Evolutionary conservation across 2,888 invertebrate genomes (phyloP), one percentile per base, ranked within the genome.

Genomic region (Magallana nippona): DNA sequence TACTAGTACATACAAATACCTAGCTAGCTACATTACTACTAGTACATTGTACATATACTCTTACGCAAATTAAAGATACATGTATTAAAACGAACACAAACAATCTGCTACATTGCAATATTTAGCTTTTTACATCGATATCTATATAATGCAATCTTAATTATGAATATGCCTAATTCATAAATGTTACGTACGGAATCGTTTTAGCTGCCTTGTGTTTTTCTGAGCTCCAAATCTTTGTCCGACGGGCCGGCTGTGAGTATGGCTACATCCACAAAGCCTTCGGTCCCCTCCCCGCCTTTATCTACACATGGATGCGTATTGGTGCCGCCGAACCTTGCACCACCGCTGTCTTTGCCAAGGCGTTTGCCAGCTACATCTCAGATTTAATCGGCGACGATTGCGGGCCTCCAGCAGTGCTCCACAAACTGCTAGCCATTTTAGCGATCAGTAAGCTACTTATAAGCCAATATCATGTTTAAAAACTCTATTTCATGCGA

Each of bases 161-260:
- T 19, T 19, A n/a, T 55, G 55, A 17, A 10, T 55, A 81, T 15
- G 63, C 22, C 44, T 77, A 78, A 22, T n/a, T n/a, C 56, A 79
- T 44, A 8, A 3, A 44, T 44, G 8, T 44, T 3, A 44, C 5
- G 44, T 3, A 44, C 44, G 44, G 5, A 44, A 3, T 44, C 44
- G 17, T 82, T 85, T 11, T 87, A 96, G 90, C 89, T 58, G 89
- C 89, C 10, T 83, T 90, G 17, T 90, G 90, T 81, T 90, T 90
- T 62, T 87, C 89, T 1, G 90, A 90, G 84, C 88, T 90, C 19
- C 86, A 90, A 32, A 87, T 89, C 27, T 89, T 89, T 55, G 89
- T 90, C 15, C 85, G 85, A 60, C 80, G 88, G 55, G 89, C 88
- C 17, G 90, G 90, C 0, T 90, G 89, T 58, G 90, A 89, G 84